Evolutionary conservation across 2,888 invertebrate genomes (phyloP).

Genomic region (Lasioglossum morio): DNA sequence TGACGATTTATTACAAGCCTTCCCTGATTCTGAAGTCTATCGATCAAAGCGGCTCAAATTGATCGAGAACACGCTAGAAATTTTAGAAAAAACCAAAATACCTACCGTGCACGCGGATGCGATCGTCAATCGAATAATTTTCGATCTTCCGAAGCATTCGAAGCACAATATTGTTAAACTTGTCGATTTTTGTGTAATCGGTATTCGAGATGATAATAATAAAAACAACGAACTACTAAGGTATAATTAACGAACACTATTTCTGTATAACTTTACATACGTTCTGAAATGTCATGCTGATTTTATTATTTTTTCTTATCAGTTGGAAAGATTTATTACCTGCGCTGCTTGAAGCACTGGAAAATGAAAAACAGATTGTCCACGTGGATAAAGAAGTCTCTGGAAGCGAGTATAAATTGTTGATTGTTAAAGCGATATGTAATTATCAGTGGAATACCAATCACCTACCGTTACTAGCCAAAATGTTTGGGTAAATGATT

Average conservation of each 20-base stretch:
- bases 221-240: conserved; percentile 85
- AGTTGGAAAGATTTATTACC: conserved; percentile 91
- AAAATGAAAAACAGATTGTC: conserved; percentile 86
- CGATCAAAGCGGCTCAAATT: conserved; percentile 79
- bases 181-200: conserved; percentile 86
- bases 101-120: conserved; percentile 84
- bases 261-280: neutral
- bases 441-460: conserved; percentile 87
- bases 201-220: conserved; percentile 85
- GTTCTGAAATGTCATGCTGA: neutral
- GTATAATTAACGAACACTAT: conserved; percentile 56
- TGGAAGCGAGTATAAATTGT: conserved; percentile 87
- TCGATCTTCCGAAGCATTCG: conserved; percentile 85
- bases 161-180: conserved; percentile 86
- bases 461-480: conserved; percentile 87
- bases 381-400: conserved; percentile 87
- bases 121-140: conserved; percentile 85
- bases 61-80: conserved; percentile 81
- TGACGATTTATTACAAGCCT: conserved; percentile 76
- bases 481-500: conserved; percentile 88
- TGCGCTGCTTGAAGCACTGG: conserved; percentile 86
- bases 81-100: conserved; percentile 83
- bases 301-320: conserved; percentile 28
- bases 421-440: conserved; percentile 87
- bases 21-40: conserved; percentile 72